These are phyloP conservation scores for Liparis tanakae DNA, from an alignment of 2,797 vertebrate species.

Conservation along the genomic window DNA sequence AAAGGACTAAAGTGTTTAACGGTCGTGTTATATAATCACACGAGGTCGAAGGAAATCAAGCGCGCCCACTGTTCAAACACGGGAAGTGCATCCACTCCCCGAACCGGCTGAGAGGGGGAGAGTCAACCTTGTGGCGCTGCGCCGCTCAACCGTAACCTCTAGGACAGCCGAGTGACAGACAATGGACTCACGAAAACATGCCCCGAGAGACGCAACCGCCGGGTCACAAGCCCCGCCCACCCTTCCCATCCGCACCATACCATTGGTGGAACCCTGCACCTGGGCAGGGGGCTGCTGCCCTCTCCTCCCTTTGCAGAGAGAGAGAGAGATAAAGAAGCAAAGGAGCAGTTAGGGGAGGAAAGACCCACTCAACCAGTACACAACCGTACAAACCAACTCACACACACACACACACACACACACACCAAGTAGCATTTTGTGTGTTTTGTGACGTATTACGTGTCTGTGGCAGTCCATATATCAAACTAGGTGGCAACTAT, in stretches of 20 bases:
- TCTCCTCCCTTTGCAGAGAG: constrained; percentile 82
- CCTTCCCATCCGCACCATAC: constrained; percentile 78
- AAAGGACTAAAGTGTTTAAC: not conserved
- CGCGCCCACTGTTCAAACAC: constrained; percentile 14
- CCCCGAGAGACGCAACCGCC: constrained; percentile 67
- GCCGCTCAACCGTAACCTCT: constrained; percentile 65
- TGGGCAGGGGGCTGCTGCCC: constrained; percentile 80
- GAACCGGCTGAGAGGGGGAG: constrained; percentile 13
- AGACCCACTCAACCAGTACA: constrained; percentile 33
- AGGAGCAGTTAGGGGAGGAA: constrained; percentile 66
- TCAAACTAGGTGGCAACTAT: not conserved
- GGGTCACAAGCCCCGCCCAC: constrained; percentile 70
- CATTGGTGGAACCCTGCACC: constrained; percentile 83
- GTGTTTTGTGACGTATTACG: not conserved
- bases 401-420: not conserved
- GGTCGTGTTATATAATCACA: not conserved
- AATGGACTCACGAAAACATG: constrained; percentile 78
- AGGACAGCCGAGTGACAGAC: constrained; percentile 63
- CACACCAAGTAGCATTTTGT: not conserved
- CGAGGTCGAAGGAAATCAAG: constrained; percentile 12
- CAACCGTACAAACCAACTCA: not conserved
- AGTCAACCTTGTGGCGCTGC: constrained; percentile 51
- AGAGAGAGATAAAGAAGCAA: constrained; percentile 60
- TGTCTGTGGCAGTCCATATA: not conserved
- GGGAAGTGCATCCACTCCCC: constrained; percentile 9